Percentiles rank a stretch among this genome's conserved stretches.
These are phyloP conservation scores for Lepilemur septentrionalis DNA, from an alignment of 2,797 vertebrate species.

Conservation along the genomic window DNA sequence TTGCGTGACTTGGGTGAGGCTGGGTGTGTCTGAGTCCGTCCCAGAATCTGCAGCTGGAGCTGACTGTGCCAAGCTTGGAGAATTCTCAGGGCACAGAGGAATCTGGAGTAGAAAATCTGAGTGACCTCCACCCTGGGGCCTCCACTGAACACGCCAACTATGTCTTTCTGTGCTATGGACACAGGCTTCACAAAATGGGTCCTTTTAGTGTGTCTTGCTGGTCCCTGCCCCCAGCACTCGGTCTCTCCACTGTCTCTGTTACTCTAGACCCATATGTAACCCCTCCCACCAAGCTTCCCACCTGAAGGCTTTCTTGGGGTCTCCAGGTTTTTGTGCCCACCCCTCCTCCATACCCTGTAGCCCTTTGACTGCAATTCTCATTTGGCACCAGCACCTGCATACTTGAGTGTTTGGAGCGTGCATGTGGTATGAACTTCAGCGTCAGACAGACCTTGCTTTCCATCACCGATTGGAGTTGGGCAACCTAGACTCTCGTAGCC, in stretches of 20 bases:
- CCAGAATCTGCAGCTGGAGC: slow-evolving; percentile 58
- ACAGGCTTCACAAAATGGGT: background rate
- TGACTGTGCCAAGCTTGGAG: background rate
- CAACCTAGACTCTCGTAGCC: background rate
- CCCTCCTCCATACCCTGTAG: too few relatives aligned
- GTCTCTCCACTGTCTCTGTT: background rate
- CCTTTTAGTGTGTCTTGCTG: background rate
- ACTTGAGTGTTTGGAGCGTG: background rate
- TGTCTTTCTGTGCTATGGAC: background rate
- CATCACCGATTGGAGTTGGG: background rate
- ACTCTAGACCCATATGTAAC: background rate
- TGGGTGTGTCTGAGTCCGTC: slow-evolving; percentile 51
- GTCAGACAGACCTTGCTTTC: background rate
- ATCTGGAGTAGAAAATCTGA: background rate
- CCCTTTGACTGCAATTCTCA: background rate
- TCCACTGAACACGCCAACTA: rapidly evolving
- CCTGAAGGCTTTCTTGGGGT: too few relatives aligned
- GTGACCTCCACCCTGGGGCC: background rate
- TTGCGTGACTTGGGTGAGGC: slow-evolving; percentile 49
- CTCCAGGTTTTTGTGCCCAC: background rate
- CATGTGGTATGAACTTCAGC: background rate
- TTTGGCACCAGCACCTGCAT: too few relatives aligned
- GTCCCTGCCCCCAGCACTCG: background rate
- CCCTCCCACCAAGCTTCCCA: background rate
- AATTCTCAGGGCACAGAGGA: background rate